Conservation (phyloP, 2,113 vertebrate species). For the Elaphurus davidianus region DNA sequence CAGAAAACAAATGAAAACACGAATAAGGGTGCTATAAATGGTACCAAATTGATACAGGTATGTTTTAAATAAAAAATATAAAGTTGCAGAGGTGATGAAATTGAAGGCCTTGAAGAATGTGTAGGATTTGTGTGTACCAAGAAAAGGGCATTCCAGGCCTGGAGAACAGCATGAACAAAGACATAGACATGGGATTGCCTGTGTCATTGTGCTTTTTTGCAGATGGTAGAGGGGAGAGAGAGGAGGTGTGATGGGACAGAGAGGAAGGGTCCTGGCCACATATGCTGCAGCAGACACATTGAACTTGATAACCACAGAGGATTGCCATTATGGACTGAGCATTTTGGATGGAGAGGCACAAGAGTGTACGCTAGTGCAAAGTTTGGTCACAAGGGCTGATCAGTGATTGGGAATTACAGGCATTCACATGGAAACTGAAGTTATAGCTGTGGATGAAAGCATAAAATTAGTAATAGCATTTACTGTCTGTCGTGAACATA, state of each 20-base stretch:
- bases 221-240: not conserved
- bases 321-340: not conserved
- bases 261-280: not conserved
- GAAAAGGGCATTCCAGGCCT: not conserved
- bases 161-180: not conserved
- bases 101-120: not conserved
- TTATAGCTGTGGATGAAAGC: not conserved
- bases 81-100: not conserved
- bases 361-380: not conserved
- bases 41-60: not conserved
- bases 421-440: not conserved
- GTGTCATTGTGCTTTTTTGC: not conserved
- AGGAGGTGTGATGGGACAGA: not conserved
- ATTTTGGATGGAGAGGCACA: not conserved
- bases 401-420: not conserved
- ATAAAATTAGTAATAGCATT: not conserved
- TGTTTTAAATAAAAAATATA: not conserved
- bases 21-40: not conserved
- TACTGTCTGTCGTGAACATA: not conserved
- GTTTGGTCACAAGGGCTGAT: not conserved
- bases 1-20: not conserved
- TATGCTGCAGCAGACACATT: not conserved
- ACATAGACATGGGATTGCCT: too few relatives aligned
- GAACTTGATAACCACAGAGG: not conserved
- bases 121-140: not conserved